Conservation (phyloP, 2,113 vertebrate genomes). For the Calonectris borealis region DNA sequence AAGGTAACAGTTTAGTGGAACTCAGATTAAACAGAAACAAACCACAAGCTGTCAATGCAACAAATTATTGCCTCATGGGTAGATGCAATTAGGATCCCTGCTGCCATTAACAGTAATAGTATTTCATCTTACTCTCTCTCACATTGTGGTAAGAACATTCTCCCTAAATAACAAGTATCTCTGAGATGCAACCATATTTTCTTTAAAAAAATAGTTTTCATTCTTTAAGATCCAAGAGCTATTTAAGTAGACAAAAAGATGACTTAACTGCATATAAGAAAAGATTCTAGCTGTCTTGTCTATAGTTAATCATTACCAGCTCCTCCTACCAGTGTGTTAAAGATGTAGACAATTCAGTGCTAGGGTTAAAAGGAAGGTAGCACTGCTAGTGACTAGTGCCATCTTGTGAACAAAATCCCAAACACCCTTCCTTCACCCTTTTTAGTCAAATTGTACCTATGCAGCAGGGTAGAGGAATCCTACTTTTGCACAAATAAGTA, state of each 20-base stretch:
- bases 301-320: background rate
- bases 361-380: background rate
- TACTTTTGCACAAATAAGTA: background rate
- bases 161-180: background rate
- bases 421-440: background rate
- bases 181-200: background rate
- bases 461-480: background rate
- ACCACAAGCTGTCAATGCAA: background rate
- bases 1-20: background rate
- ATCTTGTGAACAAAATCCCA: conserved; percentile 43
- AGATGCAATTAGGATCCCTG: background rate
- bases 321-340: background rate
- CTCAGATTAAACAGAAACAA: background rate
- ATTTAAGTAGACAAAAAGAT: background rate
- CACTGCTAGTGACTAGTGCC: conserved; percentile 33
- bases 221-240: background rate
- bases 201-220: background rate
- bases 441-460: background rate
- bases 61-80: background rate
- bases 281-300: background rate
- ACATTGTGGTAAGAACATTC: background rate
- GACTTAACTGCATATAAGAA: background rate
- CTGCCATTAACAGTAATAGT: background rate
- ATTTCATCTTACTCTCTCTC: background rate
- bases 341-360: background rate